Base-by-base conservation (phyloP, 2,888 invertebrate genomes). In the Chamaedrilus cognettii region DNA sequence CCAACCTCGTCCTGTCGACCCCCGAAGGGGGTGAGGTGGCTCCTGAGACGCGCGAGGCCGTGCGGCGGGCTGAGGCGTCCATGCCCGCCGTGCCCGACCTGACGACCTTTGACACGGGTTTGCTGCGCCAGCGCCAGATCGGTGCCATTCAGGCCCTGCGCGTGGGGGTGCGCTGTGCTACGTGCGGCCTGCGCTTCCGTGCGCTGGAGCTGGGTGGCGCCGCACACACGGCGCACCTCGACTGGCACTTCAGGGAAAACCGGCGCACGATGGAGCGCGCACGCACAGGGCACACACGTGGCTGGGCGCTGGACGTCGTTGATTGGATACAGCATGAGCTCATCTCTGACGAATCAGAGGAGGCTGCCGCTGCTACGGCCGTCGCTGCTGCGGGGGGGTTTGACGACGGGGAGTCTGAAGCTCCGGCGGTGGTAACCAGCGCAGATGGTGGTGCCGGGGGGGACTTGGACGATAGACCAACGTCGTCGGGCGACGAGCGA, bases 171-270 rank as follows among this genome's bases (percentile, higher is more conserved):
- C 97, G 96, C 81, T 99, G 99, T 85, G 91, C 93, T 72, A 93
- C 94, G 62, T 99, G 99, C 85, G 98, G 98, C 35, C 89, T 94
- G 69, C 88, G 97, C 57, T 97, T 98, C 85, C 93, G 94, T 51
- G 78, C 79, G 32, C 84, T 91, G 7, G 91, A 91, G 74, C 89
- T 91, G 71, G 42, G 42, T 19, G 7, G 11, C 19, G 42, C 42
- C 42, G 19, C 42, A 42, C 99, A 97, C 85, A 79, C 85, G 77
- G 93, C 94, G 82, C 99, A 99, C 85, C 88, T 98, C 69, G 98
- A 99, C 86, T 98, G 98, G 97, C 99, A 99, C 86, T 98, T 98
- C 86, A 86, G 72, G 30, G 93, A 94, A 84, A 98, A 98, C 86
- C 86, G 94, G 1, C 87, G 91, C 64, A 94, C 94, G 76, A 89